Evolutionary conservation across 92 coral and sea anemone genomes (phyloP), one percentile per base, ranked within the genome.

Genomic region (Heliopora coerulea): DNA sequence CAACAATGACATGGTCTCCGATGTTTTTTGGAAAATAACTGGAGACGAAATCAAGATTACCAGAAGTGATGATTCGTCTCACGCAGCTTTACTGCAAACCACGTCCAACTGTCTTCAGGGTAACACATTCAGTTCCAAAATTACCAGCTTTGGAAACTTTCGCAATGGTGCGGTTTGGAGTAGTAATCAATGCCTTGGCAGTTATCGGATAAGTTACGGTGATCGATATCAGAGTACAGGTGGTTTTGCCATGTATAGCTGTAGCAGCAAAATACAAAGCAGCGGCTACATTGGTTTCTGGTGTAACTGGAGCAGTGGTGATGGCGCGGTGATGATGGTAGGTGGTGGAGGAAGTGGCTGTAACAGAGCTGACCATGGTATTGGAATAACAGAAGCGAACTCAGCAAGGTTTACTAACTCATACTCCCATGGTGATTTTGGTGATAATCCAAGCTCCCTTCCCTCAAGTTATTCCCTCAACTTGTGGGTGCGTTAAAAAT

Each of bases 1-100:
- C 69, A 82, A 85, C 54, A 54, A 27, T 8, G 89, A 85, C 86
- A 82, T 85, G 89, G 69, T 85, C 34, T 85, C 89, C 13, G 82
- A 78, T 17, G 86, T 68, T n/a, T 81, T 85, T 59, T 85, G 84
- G 89, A 23, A 69, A 34, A 20, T 46, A 11, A 54, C 33, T 31
- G 89, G 76, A 10, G 49, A 54, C 4, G 89, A 86, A 52, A 60
- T 86, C 11, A 86, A 86, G 64, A 67, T 86, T 32, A 72, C 89
- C 28, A 86, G 89, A 31, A 82, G 75, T 59, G 86, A 85, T n/a
- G 86, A 82, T 64, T 37, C 34, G 13, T 57, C 57, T 12, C 86
- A 86, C n/a, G 77, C 83, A 0, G 54, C 87, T 21, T 65, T 86
- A 48, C 35, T 86, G 32, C 75, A 64, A 58, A 86, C 89, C 31